Conservation (phyloP, 2,797 vertebrate species). For the Neomorphus geoffroyi region DNA sequence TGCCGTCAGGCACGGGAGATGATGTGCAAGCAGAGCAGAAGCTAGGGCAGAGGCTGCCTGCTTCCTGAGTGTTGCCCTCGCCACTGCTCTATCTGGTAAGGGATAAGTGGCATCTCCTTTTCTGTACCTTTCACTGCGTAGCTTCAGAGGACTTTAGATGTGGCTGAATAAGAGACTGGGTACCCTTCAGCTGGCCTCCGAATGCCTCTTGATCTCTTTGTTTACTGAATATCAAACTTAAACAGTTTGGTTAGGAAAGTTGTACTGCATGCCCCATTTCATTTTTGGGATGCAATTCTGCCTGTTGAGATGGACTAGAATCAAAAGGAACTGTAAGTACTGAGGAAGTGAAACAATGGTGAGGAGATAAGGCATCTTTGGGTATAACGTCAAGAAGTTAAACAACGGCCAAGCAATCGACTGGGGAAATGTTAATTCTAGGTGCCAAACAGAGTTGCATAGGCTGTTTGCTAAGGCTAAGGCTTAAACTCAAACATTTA, state of each 20-base stretch:
- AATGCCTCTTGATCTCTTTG: neutral
- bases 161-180: neutral
- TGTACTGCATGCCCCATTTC: neutral
- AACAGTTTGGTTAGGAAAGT: neutral
- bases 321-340: conserved; percentile 18
- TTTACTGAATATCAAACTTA: neutral
- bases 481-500: neutral
- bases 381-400: neutral
- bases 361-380: conserved; percentile 41
- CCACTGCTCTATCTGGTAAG: neutral
- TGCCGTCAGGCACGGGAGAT: rapidly evolving
- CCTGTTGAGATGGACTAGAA: neutral
- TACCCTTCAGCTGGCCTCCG: neutral
- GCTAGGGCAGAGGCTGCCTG: neutral
- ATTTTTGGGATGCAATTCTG: neutral
- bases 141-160: neutral
- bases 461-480: neutral
- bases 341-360: conserved; percentile 27
- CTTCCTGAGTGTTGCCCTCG: neutral
- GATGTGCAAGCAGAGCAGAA: neutral
- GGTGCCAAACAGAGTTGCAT: neutral
- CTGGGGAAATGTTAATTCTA: neutral
- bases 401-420: neutral
- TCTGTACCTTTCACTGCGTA: neutral
- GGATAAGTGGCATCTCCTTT: neutral